Percentiles rank a stretch among this genome's conserved stretches.
Conservation (phyloP, 2,113 vertebrate species). For the Colaptes auratus region DNA sequence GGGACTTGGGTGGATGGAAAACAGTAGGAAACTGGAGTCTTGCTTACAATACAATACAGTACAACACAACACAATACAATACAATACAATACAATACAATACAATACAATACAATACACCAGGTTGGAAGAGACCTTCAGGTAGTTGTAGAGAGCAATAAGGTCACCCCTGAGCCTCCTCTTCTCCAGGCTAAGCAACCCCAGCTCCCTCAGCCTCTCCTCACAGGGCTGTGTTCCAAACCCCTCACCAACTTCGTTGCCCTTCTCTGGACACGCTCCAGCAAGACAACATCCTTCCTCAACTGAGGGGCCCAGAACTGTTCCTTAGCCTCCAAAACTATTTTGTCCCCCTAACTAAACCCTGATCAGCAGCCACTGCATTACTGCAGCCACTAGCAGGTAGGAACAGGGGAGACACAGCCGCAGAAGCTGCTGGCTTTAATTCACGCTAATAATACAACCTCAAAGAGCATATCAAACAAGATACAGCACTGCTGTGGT, state of each 20-base stretch:
- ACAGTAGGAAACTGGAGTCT: constrained; percentile 1
- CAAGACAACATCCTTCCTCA: background rate
- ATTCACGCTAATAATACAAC: constrained; percentile 66
- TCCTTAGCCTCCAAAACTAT: constrained; percentile 6
- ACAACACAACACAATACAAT: too few relatives aligned
- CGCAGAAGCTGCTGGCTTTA: constrained; percentile 57
- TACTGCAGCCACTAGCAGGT: constrained; percentile 39
- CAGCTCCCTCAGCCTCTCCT: too few relatives aligned
- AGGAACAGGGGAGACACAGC: constrained; percentile 37
- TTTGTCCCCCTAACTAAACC: background rate
- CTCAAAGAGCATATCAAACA: constrained; percentile 65
- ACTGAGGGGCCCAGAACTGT: constrained; percentile 9
- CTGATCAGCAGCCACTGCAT: constrained; percentile 7
- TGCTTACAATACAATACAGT: too few relatives aligned
- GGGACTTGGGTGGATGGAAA: background rate
- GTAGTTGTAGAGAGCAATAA: too few relatives aligned
- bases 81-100: too few relatives aligned
- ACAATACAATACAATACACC: too few relatives aligned
- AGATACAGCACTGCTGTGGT: constrained; percentile 50
- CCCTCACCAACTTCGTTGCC: too few relatives aligned
- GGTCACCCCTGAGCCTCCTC: too few relatives aligned
- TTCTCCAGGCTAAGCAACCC: too few relatives aligned
- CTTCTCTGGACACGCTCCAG: too few relatives aligned
- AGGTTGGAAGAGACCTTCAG: too few relatives aligned
- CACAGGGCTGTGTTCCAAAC: too few relatives aligned